A percentile compares a stretch with the other conserved stretches of the same genome.
Evolutionary conservation across 2,797 vertebrate genomes (phyloP).

Genomic region (Chrosomus eos): DNA sequence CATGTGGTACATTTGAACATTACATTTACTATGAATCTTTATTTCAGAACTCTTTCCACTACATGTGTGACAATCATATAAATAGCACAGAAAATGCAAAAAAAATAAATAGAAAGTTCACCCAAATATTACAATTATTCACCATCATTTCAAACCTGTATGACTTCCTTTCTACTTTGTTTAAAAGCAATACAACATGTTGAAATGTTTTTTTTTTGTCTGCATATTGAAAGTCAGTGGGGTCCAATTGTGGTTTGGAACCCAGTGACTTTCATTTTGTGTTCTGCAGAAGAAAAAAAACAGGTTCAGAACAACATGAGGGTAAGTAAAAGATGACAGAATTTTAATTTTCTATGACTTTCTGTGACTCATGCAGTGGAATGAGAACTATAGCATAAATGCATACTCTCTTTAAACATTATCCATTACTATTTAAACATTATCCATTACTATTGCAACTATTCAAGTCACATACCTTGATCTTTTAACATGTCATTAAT

Average conservation of each 20-base stretch:
- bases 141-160: neutral
- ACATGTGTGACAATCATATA: neutral
- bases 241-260: too few relatives aligned
- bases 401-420: neutral
- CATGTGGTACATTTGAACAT: conserved; percentile 25
- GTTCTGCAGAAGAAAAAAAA: neutral
- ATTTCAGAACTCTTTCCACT: conserved; percentile 19
- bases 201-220: neutral
- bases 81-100: neutral
- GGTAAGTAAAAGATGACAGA: neutral
- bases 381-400: neutral
- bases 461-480: neutral
- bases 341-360: neutral
- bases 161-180: neutral
- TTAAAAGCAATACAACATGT: neutral
- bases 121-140: neutral
- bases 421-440: neutral
- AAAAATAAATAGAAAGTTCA: neutral
- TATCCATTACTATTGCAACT: neutral
- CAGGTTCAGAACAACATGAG: neutral
- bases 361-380: neutral
- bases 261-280: neutral
- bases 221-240: neutral
- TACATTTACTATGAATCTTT: conserved; percentile 8
- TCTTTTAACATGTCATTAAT: neutral